Percentiles rank a stretch among this genome's conserved stretches.
Evolutionary conservation across 2,888 invertebrate species (phyloP).

Genomic region (Pachydiplax longipennis): DNA sequence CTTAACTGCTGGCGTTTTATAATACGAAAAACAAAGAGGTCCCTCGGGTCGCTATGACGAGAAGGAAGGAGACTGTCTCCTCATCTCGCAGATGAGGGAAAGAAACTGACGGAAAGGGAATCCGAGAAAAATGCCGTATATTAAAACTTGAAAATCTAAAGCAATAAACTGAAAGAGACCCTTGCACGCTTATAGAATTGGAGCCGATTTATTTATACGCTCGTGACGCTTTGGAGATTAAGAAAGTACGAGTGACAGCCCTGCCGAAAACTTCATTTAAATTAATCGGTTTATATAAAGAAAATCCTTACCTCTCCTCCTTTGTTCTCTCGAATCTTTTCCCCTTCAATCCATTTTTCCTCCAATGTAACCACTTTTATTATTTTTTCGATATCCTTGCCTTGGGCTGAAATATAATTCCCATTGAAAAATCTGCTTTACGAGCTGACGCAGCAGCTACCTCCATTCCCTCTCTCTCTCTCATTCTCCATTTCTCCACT

Average conservation of each 20-base stretch:
- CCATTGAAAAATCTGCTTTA: background rate
- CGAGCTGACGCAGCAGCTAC: background rate
- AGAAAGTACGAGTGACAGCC: background rate
- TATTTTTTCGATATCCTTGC: background rate
- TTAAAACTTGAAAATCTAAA: background rate
- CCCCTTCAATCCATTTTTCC: background rate
- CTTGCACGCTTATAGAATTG: background rate
- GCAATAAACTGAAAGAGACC: background rate
- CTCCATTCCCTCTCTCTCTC: background rate
- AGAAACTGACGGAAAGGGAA: background rate
- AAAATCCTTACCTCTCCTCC: background rate
- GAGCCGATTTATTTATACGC: background rate
- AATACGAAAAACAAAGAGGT: conserved; percentile 19
- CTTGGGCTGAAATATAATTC: background rate
- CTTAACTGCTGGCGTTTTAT: background rate
- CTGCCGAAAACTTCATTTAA: background rate
- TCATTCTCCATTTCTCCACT: background rate
- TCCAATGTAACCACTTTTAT: background rate
- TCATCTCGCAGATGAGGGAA: background rate
- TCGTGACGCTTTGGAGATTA: background rate
- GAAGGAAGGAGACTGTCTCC: background rate
- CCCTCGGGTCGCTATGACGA: background rate
- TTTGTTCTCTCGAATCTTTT: background rate
- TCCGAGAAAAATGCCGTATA: background rate
- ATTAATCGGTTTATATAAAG: background rate